Base-by-base conservation (phyloP, 2,888 invertebrate species). In the Gymnosoma rotundatum region DNA sequence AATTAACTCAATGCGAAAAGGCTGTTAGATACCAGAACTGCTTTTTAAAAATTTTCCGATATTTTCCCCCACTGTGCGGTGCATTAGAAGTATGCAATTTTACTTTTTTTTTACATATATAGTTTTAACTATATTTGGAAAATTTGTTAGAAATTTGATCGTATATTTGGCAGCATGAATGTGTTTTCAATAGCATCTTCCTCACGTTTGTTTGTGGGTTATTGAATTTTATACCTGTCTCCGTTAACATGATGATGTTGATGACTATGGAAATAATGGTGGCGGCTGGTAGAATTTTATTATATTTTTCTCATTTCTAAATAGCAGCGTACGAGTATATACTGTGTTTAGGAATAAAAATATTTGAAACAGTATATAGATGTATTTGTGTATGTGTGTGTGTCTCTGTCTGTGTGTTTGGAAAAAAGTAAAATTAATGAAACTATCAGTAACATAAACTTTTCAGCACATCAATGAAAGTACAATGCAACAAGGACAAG, bases 361-460 rank as follows among this genome's bases (percentile, higher is more conserved):
- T 63, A 80, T 74, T 48, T 54, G 0, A 38, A 50, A 14, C 32
- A 42, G n/a, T n/a, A 12, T 12, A 64, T 42, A 67, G 8, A 70
- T 54, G 63, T 36, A 18, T n/a, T 6, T 38, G 20, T 16, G 45
- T 36, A 20, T 48, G 45, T 2, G 12, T 10, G 60, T 54, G 52
- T 56, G 25, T 52, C n/a, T 20, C 48, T 61, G 45, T 18, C 16
- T 56, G 66, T 42, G 38, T 45, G 32, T 14, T 20, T 12, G 32
- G 32, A 38, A 58, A 80, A 74, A 67, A 45, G 64, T 64, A 74
- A 81, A 81, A 84, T 84, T 81, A 84, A 84, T 84, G 81, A 84
- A 84, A 84, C 84, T 81, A 78, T 84, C 78, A 78, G 76, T 78
- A 84, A 84, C 81, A 84, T 84, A 84, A 84, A 84, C 66, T 78